Conservation (phyloP, 2,113 vertebrate species). For the Carassius auratus region DNA sequence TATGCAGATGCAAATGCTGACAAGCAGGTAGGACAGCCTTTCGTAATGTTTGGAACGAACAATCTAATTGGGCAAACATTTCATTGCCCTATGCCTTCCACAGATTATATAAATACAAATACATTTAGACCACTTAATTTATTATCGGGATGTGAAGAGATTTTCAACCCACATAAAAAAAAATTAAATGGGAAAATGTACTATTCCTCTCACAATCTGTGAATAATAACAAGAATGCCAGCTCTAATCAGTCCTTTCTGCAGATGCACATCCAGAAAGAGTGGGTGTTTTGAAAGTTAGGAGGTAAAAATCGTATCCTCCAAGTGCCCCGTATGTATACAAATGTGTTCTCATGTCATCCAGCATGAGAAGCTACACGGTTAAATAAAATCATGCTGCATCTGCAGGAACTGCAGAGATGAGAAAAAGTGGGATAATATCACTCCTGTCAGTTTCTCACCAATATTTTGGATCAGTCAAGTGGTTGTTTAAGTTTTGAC, state of each 20-base stretch:
- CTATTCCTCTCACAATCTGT: not conserved
- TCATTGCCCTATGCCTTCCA: too few relatives aligned
- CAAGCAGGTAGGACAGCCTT: too few relatives aligned
- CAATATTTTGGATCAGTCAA: conserved; percentile 7
- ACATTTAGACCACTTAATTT: too few relatives aligned
- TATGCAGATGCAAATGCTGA: too few relatives aligned
- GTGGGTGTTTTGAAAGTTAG: conserved; percentile 4
- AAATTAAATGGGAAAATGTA: not conserved
- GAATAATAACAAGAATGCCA: not conserved
- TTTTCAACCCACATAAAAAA: too few relatives aligned
- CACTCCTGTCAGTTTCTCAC: conserved; percentile 9
- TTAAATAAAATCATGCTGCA: not conserved
- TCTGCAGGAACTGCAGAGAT: too few relatives aligned
- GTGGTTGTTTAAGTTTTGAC: not conserved
- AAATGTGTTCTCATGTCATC: not conserved
- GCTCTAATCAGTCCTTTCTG: not conserved
- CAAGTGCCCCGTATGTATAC: conserved; percentile 1
- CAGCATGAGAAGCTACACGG: not conserved
- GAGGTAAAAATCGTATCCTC: not conserved
- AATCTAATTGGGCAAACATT: too few relatives aligned
- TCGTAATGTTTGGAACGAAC: too few relatives aligned
- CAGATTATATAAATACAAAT: too few relatives aligned
- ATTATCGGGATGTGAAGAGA: too few relatives aligned
- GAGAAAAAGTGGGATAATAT: not conserved
- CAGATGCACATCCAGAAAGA: not conserved